Evolutionary conservation across 2,888 invertebrate genomes (phyloP).

Genomic region (Eumerus sabulonum): DNA sequence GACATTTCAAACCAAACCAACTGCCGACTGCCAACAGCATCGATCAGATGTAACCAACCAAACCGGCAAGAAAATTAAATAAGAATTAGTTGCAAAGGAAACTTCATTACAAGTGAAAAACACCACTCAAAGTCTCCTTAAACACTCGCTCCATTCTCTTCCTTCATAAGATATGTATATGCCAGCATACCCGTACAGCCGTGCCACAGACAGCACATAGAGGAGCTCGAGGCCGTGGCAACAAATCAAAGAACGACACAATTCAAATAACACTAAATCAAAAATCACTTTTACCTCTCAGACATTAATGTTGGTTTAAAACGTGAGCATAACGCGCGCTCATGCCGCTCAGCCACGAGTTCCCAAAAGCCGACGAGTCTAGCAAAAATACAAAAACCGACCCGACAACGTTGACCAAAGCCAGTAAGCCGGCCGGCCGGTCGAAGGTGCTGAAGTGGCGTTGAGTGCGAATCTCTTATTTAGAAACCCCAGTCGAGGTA

Average conservation of each 20-base stretch:
- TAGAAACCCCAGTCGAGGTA: conserved; percentile 43
- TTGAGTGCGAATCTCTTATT: conserved; percentile 68
- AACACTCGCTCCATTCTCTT: conserved; percentile 29
- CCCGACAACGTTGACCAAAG: conserved; percentile 16
- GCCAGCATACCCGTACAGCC: conserved; percentile 6
- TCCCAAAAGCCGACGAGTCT: conserved; percentile 32
- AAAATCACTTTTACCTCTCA: conserved; percentile 70
- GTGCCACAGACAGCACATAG: conserved; percentile 25
- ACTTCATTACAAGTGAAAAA: conserved; percentile 47
- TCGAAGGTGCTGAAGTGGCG: conserved; percentile 67
- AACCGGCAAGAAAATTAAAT: conserved; percentile 54
- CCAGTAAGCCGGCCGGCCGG: neutral
- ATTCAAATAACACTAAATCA: conserved; percentile 71
- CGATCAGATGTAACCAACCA: conserved; percentile 47
- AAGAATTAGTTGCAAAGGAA: conserved; percentile 52
- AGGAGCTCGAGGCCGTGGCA: conserved; percentile 45
- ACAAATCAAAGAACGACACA: conserved; percentile 68
- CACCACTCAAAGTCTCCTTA: conserved; percentile 27
- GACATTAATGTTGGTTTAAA: conserved; percentile 69
- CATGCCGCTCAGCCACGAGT: conserved; percentile 16
- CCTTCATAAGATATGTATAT: too few relatives aligned
- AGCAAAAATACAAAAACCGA: neutral
- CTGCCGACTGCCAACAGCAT: conserved; percentile 33
- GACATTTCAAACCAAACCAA: conserved; percentile 61
- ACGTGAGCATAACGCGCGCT: conserved; percentile 67